phyloP scores from a whole-genome alignment of 2,888 invertebrate genomes.

The Melolontha melolontha region DNA sequence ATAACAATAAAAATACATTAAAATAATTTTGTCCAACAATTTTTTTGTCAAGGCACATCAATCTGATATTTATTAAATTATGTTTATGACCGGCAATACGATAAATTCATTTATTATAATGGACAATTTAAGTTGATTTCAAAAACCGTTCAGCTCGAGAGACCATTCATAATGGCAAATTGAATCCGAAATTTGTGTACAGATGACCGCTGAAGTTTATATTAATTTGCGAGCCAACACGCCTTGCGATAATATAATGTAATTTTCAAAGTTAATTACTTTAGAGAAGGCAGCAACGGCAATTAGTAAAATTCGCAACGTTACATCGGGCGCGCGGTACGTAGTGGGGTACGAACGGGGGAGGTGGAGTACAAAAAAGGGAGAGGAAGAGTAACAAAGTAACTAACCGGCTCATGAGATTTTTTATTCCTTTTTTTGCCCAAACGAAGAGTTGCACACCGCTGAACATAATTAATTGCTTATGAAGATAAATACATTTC shows the following conservation, averaged over 20 bases:
- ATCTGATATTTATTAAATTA: too few relatives aligned
- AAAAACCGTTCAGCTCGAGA: neutral
- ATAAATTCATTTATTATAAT: too few relatives aligned
- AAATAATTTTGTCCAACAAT: too few relatives aligned
- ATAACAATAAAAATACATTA: too few relatives aligned
- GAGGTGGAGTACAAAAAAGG: too few relatives aligned
- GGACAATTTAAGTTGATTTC: neutral
- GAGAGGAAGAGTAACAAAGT: slow-evolving; percentile 1
- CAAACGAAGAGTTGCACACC: neutral
- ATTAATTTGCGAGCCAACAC: slow-evolving; percentile 15
- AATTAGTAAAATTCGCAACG: slow-evolving; percentile 15
- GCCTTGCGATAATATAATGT: slow-evolving; percentile 25
- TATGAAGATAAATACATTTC: slow-evolving; percentile 28
- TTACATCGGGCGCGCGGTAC: slow-evolving; percentile 3
- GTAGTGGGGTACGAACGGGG: too few relatives aligned
- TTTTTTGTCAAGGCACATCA: too few relatives aligned
- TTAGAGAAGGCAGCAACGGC: slow-evolving; percentile 14
- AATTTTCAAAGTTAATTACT: slow-evolving; percentile 27
- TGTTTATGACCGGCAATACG: too few relatives aligned
- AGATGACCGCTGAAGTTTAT: slow-evolving; percentile 14
- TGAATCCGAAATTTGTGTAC: slow-evolving; percentile 11
- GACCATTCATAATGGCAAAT: slow-evolving; percentile 4
- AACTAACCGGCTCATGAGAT: slow-evolving; percentile 15
- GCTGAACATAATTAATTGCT: slow-evolving; percentile 25
- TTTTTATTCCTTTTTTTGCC: slow-evolving; percentile 7